phyloP scores from a whole-genome alignment of 2,113 vertebrate species.

The Climacteris rufus region DNA sequence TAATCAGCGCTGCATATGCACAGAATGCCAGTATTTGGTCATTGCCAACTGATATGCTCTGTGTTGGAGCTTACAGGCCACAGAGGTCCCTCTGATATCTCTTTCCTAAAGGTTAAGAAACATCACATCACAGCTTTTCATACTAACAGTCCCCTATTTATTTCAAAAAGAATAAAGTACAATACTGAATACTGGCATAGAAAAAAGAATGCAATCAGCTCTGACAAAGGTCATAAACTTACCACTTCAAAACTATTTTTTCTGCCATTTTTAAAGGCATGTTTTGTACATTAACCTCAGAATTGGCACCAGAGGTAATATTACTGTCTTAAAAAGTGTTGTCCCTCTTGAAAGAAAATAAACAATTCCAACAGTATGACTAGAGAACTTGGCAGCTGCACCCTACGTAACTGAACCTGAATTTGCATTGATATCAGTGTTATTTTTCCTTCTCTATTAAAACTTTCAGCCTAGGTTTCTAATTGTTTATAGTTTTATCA shows the following conservation, averaged over 20 bases:
- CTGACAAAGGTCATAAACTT: not conserved
- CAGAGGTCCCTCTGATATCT: not conserved
- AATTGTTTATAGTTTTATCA: not conserved
- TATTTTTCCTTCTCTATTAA: not conserved
- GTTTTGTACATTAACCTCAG: not conserved
- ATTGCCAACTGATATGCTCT: fast-evolving
- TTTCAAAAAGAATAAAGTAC: not conserved
- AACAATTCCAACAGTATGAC: not conserved
- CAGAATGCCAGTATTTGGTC: not conserved
- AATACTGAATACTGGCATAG: not conserved
- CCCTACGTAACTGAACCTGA: not conserved
- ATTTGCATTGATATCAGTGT: not conserved
- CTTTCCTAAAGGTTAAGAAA: not conserved
- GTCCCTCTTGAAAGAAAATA: not conserved
- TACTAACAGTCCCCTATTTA: not conserved
- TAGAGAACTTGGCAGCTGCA: not conserved
- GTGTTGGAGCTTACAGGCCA: not conserved
- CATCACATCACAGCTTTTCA: not conserved
- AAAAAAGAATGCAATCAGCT: not conserved
- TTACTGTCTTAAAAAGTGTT: not conserved
- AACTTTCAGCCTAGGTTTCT: not conserved
- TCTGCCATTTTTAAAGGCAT: not conserved
- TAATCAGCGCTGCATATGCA: fast-evolving
- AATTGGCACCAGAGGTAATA: not conserved
- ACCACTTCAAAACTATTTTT: not conserved